Evolutionary conservation across 2,113 vertebrate species (phyloP), one percentile per base, ranked within the genome.

Genomic region (Paraplagusia blochii): DNA sequence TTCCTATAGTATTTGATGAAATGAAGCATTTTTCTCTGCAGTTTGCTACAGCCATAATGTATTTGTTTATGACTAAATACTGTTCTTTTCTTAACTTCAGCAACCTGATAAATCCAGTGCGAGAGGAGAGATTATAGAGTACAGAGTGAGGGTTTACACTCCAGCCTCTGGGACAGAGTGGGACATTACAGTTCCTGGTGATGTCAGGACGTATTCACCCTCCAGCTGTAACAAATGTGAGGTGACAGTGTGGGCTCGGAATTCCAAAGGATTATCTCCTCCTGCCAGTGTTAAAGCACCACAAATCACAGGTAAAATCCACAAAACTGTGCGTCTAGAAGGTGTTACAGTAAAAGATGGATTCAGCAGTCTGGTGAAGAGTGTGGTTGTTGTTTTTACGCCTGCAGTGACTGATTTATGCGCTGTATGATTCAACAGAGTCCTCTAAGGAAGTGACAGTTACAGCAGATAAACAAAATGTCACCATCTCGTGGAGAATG

Each of bases 211-310:
- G 9, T 9, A 0, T 58, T 29, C 22, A 0, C 8, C 81, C 42
- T 22, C 38, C 0, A 61, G 58, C 50, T 88, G 84, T 54, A 16
- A 18, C 9, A 5, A 17, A 9, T 91, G 88, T 63, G 63, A 65
- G 10, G 81, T 90, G 49, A 81, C 53, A 1, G 72, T 91, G 53
- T 76, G 66, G 40, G 84, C 87, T 3, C 22, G 29, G 29, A 92
- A 90, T 82, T 87, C 87, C 19, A 86, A 66, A 72, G 91, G 91
- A 1, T 15, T 8, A 4, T 90, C 91, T 0, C 91, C 89, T 18
- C 81, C 87, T 46, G 76, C 65, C 7, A 69, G 8, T n/a, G 55
- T 90, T 14, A 58, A 60, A 49, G 35, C 65, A 8, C 62, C 12
- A 8, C 56, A 15, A 33, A 53, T 15, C 11, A 50, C 52, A 76